Conservation (phyloP, 2,113 vertebrate species). For the Calidris pygmaea region DNA sequence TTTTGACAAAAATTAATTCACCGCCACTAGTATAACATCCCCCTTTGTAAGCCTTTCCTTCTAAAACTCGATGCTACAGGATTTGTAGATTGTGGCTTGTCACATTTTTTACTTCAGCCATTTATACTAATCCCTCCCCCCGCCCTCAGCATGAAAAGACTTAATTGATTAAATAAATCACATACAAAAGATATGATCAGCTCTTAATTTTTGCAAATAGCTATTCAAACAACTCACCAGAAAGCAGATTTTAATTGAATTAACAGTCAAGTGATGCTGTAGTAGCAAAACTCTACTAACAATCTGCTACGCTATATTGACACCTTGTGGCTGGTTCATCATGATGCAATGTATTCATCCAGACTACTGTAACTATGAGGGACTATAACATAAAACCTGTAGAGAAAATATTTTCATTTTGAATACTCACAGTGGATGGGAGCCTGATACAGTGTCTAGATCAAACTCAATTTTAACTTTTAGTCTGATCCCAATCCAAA, state of each 20-base stretch:
- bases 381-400: background rate
- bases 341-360: background rate
- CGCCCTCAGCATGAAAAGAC: background rate
- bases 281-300: background rate
- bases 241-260: background rate
- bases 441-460: background rate
- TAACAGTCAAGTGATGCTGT: background rate
- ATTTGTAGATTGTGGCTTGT: background rate
- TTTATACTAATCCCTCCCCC: background rate
- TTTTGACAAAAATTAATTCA: background rate
- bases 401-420: background rate
- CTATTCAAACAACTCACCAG: background rate
- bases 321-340: slow-evolving; percentile 36
- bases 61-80: background rate
- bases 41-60: background rate
- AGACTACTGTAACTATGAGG: background rate
- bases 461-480: background rate
- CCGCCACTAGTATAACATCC: background rate
- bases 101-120: background rate
- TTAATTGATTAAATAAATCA: slow-evolving; percentile 37
- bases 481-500: background rate
- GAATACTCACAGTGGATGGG: background rate
- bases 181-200: background rate
- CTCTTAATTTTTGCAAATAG: slow-evolving; percentile 1
- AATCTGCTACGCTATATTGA: slow-evolving; percentile 27